Evolutionary conservation across 2,888 invertebrate species (phyloP).

Genomic region (Prosopocoilus inquinatus): DNA sequence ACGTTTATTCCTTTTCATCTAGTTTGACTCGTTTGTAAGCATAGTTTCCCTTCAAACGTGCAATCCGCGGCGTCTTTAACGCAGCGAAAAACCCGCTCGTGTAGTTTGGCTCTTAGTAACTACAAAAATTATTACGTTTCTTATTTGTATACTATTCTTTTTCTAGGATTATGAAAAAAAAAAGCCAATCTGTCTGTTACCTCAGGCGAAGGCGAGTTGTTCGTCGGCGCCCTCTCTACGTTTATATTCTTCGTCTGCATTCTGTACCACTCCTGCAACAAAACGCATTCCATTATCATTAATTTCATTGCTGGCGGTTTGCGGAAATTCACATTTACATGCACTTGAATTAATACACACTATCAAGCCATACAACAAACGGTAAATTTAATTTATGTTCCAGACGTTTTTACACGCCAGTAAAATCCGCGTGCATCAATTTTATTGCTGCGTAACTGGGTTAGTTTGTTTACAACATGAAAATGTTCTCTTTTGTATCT

Average conservation of each 20-base stretch:
- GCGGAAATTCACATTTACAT: constrained; percentile 1
- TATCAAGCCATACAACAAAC: not conserved
- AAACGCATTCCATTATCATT: constrained; percentile 21
- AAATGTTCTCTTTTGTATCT: too few relatives aligned
- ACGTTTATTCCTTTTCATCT: too few relatives aligned
- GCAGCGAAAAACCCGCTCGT: too few relatives aligned
- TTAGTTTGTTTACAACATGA: too few relatives aligned
- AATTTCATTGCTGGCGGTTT: constrained; percentile 6
- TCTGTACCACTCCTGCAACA: constrained; percentile 39
- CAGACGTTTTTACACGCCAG: not conserved
- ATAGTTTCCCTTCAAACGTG: too few relatives aligned
- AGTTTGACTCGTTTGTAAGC: too few relatives aligned
- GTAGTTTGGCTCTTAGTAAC: too few relatives aligned
- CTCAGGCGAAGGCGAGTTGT: constrained; percentile 29
- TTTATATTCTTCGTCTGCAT: constrained; percentile 67
- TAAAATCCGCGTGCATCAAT: too few relatives aligned
- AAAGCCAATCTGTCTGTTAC: constrained; percentile 15
- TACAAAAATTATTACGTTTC: too few relatives aligned
- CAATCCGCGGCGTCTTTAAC: too few relatives aligned
- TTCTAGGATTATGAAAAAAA: not conserved
- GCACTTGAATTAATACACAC: not conserved
- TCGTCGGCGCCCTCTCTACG: constrained; percentile 53
- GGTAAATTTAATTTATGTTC: not conserved
- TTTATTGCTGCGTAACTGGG: too few relatives aligned
- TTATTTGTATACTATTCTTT: not conserved